These are phyloP conservation scores for Benitochromis conjunctus DNA, from an alignment of 2,113 vertebrate genomes.

Conservation along the genomic window DNA sequence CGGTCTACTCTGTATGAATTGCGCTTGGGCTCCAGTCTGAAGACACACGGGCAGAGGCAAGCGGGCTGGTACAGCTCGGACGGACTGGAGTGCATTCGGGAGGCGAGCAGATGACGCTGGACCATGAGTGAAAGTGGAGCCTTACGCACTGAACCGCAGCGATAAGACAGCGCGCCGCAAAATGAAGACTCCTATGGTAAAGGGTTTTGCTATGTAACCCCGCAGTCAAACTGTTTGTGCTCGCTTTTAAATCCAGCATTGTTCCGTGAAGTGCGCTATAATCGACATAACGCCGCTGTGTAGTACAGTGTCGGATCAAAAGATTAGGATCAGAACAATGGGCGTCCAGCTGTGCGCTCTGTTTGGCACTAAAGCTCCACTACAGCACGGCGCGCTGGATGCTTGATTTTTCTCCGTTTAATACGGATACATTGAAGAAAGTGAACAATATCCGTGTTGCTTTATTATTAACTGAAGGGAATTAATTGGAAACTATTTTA, in stretches of 20 bases:
- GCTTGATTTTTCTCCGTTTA: neutral
- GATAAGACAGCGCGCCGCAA: conserved; percentile 73
- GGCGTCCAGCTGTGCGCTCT: conserved; percentile 49
- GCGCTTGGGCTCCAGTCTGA: conserved; percentile 62
- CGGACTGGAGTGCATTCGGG: neutral
- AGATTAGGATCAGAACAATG: conserved; percentile 55
- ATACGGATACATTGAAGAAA: neutral
- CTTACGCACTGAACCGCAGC: conserved; percentile 69
- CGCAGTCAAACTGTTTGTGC: neutral
- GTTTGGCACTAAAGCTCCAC: conserved; percentile 13
- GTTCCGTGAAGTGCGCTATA: conserved; percentile 20
- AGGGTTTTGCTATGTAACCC: neutral
- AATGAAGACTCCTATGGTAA: conserved; percentile 95
- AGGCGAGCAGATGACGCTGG: conserved; percentile 8
- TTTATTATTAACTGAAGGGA: neutral
- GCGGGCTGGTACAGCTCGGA: conserved; percentile 67
- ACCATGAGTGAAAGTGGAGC: conserved; percentile 76
- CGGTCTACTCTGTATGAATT: conserved; percentile 45
- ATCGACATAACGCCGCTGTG: neutral
- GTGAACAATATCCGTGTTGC: neutral
- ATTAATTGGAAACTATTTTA: neutral
- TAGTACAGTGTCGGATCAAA: conserved; percentile 30
- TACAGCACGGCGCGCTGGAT: neutral
- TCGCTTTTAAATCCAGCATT: neutral
- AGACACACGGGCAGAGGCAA: conserved; percentile 27